Evolutionary conservation across 2,888 invertebrate genomes (phyloP), one percentile per base, ranked within the genome.

Genomic region (Eupeodes latifasciatus): DNA sequence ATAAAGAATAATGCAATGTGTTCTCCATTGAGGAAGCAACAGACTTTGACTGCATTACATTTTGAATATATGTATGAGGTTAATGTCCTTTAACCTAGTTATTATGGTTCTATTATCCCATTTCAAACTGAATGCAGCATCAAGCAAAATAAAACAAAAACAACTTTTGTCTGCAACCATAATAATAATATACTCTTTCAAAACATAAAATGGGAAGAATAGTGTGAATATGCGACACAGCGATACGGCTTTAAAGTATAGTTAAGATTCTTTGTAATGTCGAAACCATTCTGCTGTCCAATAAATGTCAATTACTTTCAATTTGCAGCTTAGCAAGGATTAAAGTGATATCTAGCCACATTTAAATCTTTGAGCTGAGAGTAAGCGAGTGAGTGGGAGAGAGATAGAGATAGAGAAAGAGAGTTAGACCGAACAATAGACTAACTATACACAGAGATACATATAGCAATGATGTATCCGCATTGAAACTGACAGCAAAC

Each of bases 281-380:
- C 79, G 82, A 82, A 86, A 86, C 82, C 79, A 83, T 86, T 86
- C 91, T 90, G 90, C 92, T 92, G 92, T 92, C 91, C 91, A 92
- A 92, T 92, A 92, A 92, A 91, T 92, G 92, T 92, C 92, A 92
- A 92, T 92, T 92, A 92, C 91, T 91, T 90, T 91, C 91, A 91
- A 92, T 91, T 92, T 92, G 89, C 90, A 89, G 89, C 86, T 90
- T 89, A 89, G 89, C 89, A 89, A 83, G 90, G 90, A 90, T 90
- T 90, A 90, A 88, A 90, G 89, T 89, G 89, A 89, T 90, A 40
- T 9, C 40, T 40, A 40, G 40, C 40, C 9, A 90, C 85, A 82
- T 84, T 81, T 80, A 87, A 90, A 84, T 87, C 80, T 83, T 71
- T 76, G 71, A 80, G 9, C 40, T 40, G 1, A 40, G 40, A 40